phyloP scores from a whole-genome alignment of 2,113 vertebrate species.

The Lutjanus erythropterus region DNA sequence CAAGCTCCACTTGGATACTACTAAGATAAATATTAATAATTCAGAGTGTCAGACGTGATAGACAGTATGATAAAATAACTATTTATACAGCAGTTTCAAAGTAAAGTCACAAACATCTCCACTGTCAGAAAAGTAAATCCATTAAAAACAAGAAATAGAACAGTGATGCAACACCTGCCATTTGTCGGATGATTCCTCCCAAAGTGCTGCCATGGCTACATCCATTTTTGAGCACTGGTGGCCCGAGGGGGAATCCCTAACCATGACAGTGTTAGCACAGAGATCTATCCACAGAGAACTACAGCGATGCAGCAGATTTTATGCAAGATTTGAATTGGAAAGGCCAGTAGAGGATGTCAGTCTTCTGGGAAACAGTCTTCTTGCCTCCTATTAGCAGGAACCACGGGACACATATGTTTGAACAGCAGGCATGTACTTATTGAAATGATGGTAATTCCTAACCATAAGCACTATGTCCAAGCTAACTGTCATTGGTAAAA shows the following conservation, averaged over 20 bases:
- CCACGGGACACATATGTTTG: neutral
- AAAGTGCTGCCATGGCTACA: slow-evolving; percentile 9
- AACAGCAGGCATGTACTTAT: slow-evolving; percentile 4
- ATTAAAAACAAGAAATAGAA: slow-evolving; percentile 52
- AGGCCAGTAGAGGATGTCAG: slow-evolving; percentile 40
- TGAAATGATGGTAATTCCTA: slow-evolving; percentile 33
- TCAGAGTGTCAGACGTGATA: slow-evolving; percentile 27
- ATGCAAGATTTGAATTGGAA: slow-evolving; percentile 49
- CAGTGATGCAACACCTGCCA: slow-evolving; percentile 58
- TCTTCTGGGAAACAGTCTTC: slow-evolving; percentile 33
- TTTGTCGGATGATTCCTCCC: slow-evolving; percentile 53
- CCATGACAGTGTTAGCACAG: slow-evolving; percentile 55
- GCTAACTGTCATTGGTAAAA: neutral
- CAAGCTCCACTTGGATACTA: slow-evolving; percentile 33
- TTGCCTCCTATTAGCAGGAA: slow-evolving; percentile 3
- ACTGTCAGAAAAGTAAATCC: slow-evolving; percentile 49
- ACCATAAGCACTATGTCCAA: slow-evolving; percentile 3
- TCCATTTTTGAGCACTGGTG: slow-evolving; percentile 34
- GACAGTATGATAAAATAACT: slow-evolving; percentile 38
- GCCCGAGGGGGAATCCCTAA: slow-evolving; percentile 56
- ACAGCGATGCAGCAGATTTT: slow-evolving; percentile 42
- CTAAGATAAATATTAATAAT: slow-evolving; percentile 52
- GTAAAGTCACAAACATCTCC: slow-evolving; percentile 44
- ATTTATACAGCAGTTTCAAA: slow-evolving; percentile 54
- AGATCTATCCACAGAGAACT: slow-evolving; percentile 49